Conservation (phyloP, 2,113 vertebrate species). For the Mohoua ochrocephala region DNA sequence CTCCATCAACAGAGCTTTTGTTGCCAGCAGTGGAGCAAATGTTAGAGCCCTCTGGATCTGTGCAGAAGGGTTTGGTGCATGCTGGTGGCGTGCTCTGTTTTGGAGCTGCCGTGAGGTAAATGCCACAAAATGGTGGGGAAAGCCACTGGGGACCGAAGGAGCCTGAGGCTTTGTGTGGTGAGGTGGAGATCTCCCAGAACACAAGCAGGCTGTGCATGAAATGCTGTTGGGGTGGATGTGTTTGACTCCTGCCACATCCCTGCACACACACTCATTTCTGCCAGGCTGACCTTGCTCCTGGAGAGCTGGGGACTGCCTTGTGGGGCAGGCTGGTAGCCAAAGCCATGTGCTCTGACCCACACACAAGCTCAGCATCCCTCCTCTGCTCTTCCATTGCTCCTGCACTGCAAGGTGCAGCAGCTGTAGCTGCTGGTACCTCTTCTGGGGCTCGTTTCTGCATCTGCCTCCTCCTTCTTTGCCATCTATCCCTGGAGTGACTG, state of each 20-base stretch:
- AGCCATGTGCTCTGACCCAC: fast-evolving
- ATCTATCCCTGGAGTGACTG: background rate
- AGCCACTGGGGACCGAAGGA: background rate
- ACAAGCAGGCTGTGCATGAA: background rate
- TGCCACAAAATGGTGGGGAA: background rate
- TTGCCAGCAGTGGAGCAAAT: background rate
- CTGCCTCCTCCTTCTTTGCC: background rate
- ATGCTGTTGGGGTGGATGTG: fast-evolving
- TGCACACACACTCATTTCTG: background rate
- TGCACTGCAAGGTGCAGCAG: background rate
- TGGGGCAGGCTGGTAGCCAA: background rate
- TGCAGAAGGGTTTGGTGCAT: background rate
- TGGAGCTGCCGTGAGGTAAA: background rate
- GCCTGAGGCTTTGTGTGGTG: background rate
- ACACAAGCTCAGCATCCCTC: background rate
- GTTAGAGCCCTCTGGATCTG: background rate
- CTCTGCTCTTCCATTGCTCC: background rate
- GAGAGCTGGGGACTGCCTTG: background rate
- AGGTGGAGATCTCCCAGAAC: background rate
- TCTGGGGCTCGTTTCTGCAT: background rate
- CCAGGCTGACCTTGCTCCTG: background rate
- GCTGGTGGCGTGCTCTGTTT: background rate
- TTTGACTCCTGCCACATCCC: background rate
- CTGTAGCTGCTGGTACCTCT: background rate
- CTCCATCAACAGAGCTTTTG: fast-evolving